A percentile compares a stretch with the other conserved stretches of the same genome.
phyloP scores from a whole-genome alignment of 2,113 vertebrate genomes.

The Lipophrys pholis region DNA sequence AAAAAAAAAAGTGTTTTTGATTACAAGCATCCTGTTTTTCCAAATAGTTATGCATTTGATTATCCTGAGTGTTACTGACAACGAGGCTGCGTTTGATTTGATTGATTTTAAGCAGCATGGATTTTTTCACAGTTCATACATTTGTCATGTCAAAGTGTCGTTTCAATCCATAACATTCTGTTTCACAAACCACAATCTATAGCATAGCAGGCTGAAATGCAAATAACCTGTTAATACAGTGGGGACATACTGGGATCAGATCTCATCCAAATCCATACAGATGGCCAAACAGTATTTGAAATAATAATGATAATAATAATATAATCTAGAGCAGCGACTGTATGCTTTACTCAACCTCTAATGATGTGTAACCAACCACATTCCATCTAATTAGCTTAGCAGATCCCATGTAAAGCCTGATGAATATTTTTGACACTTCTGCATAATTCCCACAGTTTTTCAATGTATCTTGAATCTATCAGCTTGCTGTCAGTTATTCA shows the following conservation, averaged over 20 bases:
- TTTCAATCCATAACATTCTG: too few species aligned
- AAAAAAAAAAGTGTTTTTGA: neutral
- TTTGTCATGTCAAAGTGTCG: too few species aligned
- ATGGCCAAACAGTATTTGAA: neutral
- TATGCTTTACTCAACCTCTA: too few species aligned
- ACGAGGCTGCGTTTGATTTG: slow-evolving; percentile 15
- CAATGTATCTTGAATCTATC: too few species aligned
- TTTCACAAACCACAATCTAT: neutral
- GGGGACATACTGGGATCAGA: neutral
- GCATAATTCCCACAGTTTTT: too few species aligned
- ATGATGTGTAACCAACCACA: too few species aligned
- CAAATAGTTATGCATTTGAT: slow-evolving; percentile 11
- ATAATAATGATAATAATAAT: neutral
- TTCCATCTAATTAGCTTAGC: too few species aligned
- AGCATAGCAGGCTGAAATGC: too few species aligned
- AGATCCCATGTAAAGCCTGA: too few species aligned
- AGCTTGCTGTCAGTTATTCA: too few species aligned
- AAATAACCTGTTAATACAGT: neutral
- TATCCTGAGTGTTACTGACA: neutral
- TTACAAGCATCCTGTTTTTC: slow-evolving; percentile 25
- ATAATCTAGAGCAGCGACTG: neutral
- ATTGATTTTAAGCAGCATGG: neutral
- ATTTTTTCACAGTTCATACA: too few species aligned
- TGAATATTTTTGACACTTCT: too few species aligned
- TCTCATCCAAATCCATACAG: neutral